phyloP scores from a whole-genome alignment of 2,113 vertebrate genomes.

The Pterocles burchelli region DNA sequence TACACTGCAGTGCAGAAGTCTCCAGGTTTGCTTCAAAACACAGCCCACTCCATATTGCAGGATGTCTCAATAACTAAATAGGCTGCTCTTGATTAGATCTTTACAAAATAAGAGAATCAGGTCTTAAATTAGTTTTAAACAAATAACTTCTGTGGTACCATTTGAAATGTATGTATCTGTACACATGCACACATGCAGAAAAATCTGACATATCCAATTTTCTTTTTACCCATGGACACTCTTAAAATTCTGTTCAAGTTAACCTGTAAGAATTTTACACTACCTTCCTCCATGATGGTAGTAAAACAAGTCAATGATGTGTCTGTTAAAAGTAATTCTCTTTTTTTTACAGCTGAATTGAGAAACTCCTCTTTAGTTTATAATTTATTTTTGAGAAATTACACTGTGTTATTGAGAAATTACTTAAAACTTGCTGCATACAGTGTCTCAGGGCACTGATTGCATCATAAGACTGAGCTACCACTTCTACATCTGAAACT shows the following conservation, averaged over 20 bases:
- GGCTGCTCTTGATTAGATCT: background rate
- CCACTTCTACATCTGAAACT: background rate
- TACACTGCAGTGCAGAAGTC: background rate
- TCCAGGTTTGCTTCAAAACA: background rate
- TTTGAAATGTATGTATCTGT: background rate
- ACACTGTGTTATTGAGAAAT: background rate
- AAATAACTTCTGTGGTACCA: background rate
- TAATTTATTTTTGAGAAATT: background rate
- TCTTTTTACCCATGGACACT: background rate
- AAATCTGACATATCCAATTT: background rate
- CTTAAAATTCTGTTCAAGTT: background rate
- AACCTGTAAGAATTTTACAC: background rate
- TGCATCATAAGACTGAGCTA: background rate
- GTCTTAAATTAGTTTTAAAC: background rate
- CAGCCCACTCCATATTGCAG: background rate
- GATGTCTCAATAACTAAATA: background rate
- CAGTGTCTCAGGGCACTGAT: background rate
- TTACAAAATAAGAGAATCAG: background rate
- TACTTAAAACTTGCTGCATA: background rate
- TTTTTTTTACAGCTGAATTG: background rate
- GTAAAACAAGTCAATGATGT: background rate
- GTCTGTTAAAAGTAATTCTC: background rate
- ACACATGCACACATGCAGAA: background rate
- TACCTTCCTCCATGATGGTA: background rate
- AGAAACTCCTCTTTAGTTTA: background rate